Evolutionary conservation across 2,797 vertebrate genomes (phyloP).

Genomic region (Alcedo atthis): DNA sequence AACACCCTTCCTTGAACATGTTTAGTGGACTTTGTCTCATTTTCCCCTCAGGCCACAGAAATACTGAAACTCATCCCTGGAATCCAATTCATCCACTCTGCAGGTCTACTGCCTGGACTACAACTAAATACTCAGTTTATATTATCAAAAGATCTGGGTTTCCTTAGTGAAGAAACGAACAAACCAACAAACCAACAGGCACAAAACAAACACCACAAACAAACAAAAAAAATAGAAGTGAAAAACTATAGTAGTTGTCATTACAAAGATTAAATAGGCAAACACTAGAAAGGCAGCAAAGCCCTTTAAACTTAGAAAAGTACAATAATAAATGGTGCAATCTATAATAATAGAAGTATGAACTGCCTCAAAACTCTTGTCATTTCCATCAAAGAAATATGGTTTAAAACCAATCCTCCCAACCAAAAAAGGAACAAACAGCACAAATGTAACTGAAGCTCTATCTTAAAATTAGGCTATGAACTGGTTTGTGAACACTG

Average conservation of each 20-base stretch:
- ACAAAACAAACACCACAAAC: too few relatives aligned
- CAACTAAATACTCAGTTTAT: background rate
- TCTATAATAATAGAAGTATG: background rate
- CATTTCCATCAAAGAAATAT: background rate
- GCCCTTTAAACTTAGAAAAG: background rate
- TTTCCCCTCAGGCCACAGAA: background rate
- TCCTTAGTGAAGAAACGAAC: background rate
- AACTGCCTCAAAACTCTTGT: background rate
- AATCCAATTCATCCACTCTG: background rate
- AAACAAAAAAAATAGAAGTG: background rate
- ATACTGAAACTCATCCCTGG: background rate
- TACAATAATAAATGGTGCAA: background rate
- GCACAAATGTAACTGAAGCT: background rate
- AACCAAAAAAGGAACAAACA: background rate
- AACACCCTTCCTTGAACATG: accelerated
- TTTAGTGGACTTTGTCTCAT: background rate
- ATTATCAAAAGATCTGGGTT: background rate
- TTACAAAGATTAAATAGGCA: background rate
- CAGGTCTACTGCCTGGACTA: background rate
- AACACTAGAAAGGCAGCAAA: background rate
- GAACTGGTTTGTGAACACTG: background rate
- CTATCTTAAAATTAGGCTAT: background rate
- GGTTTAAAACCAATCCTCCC: background rate
- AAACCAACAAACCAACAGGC: background rate
- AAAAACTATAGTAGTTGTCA: background rate